phyloP scores from a whole-genome alignment of 2,797 vertebrate species.

The Apogon talboti region DNA sequence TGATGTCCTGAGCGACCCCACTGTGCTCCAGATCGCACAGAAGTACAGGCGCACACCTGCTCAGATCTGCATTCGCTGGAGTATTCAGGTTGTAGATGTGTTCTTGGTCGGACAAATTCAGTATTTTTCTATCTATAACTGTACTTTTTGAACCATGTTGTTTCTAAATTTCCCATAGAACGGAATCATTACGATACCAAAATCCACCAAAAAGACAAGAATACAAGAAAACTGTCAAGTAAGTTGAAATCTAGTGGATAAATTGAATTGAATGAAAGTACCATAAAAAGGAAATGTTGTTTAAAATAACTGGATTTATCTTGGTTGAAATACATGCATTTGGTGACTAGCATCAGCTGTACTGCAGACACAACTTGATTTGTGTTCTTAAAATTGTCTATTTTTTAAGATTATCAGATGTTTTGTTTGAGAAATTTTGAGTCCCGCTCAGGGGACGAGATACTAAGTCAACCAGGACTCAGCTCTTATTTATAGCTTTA shows the following conservation, averaged over 20 bases:
- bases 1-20: slow-evolving; percentile 77
- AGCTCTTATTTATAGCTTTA: neutral
- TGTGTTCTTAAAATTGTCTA: too few species aligned
- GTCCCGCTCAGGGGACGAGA: neutral
- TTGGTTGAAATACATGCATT: too few species aligned
- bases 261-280: too few species aligned
- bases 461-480: neutral
- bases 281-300: too few species aligned
- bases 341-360: too few species aligned
- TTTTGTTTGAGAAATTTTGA: too few species aligned
- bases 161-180: slow-evolving; percentile 74
- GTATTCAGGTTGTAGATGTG: slow-evolving; percentile 75
- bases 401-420: too few species aligned
- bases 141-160: neutral
- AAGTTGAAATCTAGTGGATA: slow-evolving; percentile 38
- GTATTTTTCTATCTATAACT: neutral
- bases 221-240: slow-evolving; percentile 87
- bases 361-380: too few species aligned
- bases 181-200: slow-evolving; percentile 86
- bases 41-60: slow-evolving; percentile 81
- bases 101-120: neutral
- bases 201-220: slow-evolving; percentile 84
- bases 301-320: too few species aligned
- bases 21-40: slow-evolving; percentile 76
- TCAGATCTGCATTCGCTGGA: slow-evolving; percentile 86